Conservation (phyloP, 2,888 invertebrate species). For the Leptopterna dolabrata region DNA sequence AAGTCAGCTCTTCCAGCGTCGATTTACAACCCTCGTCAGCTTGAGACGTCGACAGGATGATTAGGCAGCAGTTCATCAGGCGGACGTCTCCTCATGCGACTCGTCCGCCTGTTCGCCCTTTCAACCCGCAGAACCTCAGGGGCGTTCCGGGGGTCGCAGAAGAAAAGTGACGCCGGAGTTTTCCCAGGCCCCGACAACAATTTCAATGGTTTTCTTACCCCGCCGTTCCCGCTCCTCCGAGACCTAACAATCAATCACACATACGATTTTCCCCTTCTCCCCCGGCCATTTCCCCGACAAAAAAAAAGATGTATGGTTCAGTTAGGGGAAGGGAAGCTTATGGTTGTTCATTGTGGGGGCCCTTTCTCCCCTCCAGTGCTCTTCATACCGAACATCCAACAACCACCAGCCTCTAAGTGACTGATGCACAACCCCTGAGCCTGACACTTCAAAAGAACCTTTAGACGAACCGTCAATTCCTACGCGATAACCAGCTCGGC, state of each 20-base stretch:
- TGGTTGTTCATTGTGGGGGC: conserved; percentile 49
- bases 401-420: conserved; percentile 44
- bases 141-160: background rate
- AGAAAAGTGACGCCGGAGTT: conserved; percentile 1
- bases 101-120: background rate
- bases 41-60: background rate
- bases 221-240: background rate
- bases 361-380: background rate
- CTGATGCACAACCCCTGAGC: conserved; percentile 47
- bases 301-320: conserved; percentile 52
- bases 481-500: conserved; percentile 33
- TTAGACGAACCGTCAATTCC: conserved; percentile 47
- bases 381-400: background rate
- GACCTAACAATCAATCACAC: conserved; percentile 46
- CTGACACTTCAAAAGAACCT: conserved; percentile 53
- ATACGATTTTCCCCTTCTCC: conserved; percentile 36
- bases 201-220: conserved; percentile 18
- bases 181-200: conserved; percentile 24
- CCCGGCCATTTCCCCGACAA: background rate
- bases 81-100: background rate
- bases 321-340: conserved; percentile 49
- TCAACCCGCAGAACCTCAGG: background rate
- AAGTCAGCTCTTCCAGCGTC: background rate
- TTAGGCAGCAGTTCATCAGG: background rate
- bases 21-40: background rate